Base-by-base conservation (phyloP, 2,797 vertebrate genomes). In the Gymnothorax javanicus region DNA sequence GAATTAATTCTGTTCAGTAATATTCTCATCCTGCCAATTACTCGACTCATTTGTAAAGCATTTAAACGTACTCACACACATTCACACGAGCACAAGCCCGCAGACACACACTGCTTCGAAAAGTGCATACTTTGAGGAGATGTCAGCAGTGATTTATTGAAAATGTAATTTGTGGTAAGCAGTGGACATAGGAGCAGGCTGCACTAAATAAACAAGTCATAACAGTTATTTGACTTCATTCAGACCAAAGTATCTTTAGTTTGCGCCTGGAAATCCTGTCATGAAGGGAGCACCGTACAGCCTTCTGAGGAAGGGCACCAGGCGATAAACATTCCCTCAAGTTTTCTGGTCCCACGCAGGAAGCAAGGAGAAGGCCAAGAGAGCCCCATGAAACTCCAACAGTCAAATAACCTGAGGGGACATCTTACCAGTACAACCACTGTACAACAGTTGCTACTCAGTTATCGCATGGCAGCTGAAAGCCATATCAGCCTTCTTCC, bases 191-290 rank as follows among this genome's bases (percentile, higher is more conserved):
- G 9, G 6, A 25, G 69, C 60, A 50, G 67, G 8, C 62, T 75
- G 81, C 33, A 54, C 13, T 20, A 89, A 89, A 88, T 27, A 90
- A 92, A 90, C 85, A 87, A 87, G 75, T 81, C 87, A 88, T 86
- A 84, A 77, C 25, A 85, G 83, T 89, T 86, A 84, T 88, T 84
- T 85, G 82, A 86, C 87, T 88, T 85, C 86, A 84, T 85, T 85
- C 27, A 77, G n/a, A 84, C 92, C 90, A 33, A 90, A 87, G 87
- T 79, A 73, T 86, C 90, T 87, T 87, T 88, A 86, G 93, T 89
- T 43, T 0, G 77, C 88, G 89, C 89, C 88, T 92, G 94, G 89
- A 94, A 91, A 94, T 95, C 94, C 93, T 95, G 93, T 91, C 0
- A 0, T 90, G 93, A 93, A 94, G 92, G 85, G 11, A 52, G 23